Conservation (phyloP, 1,140 invertebrate genomes). For the Colletes gigas region DNA sequence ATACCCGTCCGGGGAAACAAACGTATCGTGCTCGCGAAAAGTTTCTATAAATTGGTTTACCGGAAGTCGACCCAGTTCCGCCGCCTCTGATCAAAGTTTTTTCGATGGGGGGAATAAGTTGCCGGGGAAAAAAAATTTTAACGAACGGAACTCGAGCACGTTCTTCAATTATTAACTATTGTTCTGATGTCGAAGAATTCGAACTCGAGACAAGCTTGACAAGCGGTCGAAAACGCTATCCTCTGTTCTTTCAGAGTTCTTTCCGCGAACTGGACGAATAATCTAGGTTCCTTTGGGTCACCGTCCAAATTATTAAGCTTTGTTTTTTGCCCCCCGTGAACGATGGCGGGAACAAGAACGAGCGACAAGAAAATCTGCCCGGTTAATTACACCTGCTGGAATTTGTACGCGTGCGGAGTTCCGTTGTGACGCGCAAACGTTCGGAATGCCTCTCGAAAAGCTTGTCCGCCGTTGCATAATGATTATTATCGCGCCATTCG, state of each 20-base stretch:
- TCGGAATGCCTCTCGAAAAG: constrained; percentile 7
- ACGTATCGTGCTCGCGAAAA: too few relatives aligned
- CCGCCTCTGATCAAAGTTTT: not conserved
- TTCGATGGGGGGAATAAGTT: not conserved
- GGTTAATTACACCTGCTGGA: not conserved
- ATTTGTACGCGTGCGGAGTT: not conserved
- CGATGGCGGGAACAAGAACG: not conserved
- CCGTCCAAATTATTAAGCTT: too few relatives aligned
- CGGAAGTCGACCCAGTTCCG: too few relatives aligned
- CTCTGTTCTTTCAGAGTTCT: too few relatives aligned
- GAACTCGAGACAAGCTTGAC: too few relatives aligned
- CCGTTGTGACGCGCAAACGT: not conserved
- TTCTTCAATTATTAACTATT: not conserved
- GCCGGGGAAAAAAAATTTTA: not conserved
- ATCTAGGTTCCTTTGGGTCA: too few relatives aligned
- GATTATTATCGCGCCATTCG: constrained; percentile 35
- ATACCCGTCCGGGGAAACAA: not conserved
- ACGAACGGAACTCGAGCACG: not conserved
- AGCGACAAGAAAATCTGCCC: not conserved
- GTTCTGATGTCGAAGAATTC: too few relatives aligned
- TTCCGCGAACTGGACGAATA: too few relatives aligned
- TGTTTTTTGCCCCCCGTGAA: too few relatives aligned
- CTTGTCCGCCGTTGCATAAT: constrained; percentile 29
- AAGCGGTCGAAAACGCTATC: too few relatives aligned
- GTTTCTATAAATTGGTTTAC: too few relatives aligned